These are phyloP conservation scores for Caretta caretta DNA, from an alignment of 2,113 vertebrate species.

Conservation along the genomic window DNA sequence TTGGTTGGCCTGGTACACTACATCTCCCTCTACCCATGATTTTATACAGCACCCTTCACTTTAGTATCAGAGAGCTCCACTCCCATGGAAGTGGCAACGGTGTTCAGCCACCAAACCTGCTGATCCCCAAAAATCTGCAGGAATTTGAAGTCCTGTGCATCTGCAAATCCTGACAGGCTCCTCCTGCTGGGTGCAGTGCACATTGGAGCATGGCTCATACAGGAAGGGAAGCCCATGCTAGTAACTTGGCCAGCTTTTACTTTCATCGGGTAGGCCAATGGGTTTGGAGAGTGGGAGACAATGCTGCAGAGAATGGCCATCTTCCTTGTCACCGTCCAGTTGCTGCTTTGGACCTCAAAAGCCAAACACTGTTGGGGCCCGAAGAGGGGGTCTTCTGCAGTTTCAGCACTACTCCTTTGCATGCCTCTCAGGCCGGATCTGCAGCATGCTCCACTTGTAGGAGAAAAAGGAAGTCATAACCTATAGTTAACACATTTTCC, in stretches of 20 bases:
- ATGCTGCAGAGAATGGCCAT: background rate
- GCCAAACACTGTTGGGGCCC: background rate
- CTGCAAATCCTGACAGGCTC: background rate
- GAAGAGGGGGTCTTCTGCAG: background rate
- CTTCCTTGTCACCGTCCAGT: background rate
- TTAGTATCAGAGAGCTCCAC: background rate
- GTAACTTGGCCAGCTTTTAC: background rate
- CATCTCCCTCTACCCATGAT: background rate
- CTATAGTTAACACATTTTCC: background rate
- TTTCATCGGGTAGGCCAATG: background rate
- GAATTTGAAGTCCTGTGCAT: background rate
- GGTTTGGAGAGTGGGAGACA: background rate
- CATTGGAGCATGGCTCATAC: background rate
- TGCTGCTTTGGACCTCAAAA: background rate
- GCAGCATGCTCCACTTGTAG: background rate
- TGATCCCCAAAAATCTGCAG: background rate
- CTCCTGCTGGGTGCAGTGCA: background rate
- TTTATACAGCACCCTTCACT: background rate
- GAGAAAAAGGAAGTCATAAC: background rate
- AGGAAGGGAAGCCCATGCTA: background rate
- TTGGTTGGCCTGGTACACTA: background rate
- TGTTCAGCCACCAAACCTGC: background rate
- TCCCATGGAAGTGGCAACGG: background rate
- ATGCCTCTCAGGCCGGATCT: rapidly evolving
- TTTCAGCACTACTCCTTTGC: background rate